Evolutionary conservation across 2,113 vertebrate species (phyloP).

Genomic region (Tauraco erythrolophus): DNA sequence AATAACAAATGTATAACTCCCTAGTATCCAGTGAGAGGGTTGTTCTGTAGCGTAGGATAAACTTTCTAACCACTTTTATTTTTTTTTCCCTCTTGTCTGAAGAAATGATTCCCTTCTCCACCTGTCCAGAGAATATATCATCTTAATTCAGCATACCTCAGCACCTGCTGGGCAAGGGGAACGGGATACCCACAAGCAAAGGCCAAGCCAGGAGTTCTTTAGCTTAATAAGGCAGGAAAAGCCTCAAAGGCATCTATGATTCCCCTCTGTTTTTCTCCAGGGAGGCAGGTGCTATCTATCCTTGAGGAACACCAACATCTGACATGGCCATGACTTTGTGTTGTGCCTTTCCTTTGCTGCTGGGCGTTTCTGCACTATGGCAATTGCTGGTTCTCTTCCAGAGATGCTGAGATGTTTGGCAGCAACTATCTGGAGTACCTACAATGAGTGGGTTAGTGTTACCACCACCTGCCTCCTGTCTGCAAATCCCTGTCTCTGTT

Average conservation of each 20-base stretch:
- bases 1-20: neutral
- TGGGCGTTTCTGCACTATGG: rapidly evolving
- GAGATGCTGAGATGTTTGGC: neutral
- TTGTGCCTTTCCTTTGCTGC: neutral
- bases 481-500: neutral
- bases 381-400: neutral
- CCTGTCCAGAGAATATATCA: slow-evolving; percentile 35
- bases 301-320: neutral
- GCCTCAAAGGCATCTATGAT: slow-evolving; percentile 17
- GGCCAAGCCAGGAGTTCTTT: neutral
- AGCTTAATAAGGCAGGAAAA: slow-evolving; percentile 21
- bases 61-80: neutral
- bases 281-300: neutral
- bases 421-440: neutral
- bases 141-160: slow-evolving; percentile 35
- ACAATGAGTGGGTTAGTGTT: rapidly evolving
- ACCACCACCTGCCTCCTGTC: neutral
- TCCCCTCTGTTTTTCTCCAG: neutral
- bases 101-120: neutral
- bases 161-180: slow-evolving; percentile 7
- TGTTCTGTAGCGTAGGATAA: neutral
- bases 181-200: neutral
- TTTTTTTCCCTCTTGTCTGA: neutral
- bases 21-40: rapidly evolving
- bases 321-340: neutral